These are phyloP conservation scores for Leptinotarsa defecta DNA, from an alignment of 1,140 invertebrate species.

Conservation along the genomic window DNA sequence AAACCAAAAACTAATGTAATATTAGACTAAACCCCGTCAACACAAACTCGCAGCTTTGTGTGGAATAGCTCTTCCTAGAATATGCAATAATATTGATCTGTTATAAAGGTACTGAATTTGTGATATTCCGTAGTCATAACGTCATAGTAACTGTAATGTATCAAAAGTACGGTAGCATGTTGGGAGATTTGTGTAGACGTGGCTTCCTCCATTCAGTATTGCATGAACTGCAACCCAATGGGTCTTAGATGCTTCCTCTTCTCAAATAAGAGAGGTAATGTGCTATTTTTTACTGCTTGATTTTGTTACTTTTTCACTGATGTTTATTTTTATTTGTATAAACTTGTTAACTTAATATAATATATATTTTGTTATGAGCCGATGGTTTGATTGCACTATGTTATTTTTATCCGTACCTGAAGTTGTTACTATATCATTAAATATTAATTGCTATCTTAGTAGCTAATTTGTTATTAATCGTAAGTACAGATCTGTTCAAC, in stretches of 20 bases:
- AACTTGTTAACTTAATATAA: constrained; percentile 54
- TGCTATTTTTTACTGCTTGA: constrained; percentile 49
- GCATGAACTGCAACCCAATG: constrained; percentile 43
- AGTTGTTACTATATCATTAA: constrained; percentile 36
- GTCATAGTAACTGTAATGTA: constrained; percentile 12
- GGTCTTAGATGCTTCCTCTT: constrained; percentile 52
- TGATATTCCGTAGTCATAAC: constrained; percentile 37
- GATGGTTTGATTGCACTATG: constrained; percentile 47
- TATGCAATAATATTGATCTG: constrained; percentile 43
- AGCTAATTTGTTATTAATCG: constrained; percentile 42
- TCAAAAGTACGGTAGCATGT: constrained; percentile 7
- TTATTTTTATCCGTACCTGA: constrained; percentile 50
- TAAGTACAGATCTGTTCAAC: constrained; percentile 41
- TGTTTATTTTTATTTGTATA: constrained; percentile 54
- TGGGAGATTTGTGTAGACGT: constrained; percentile 32
- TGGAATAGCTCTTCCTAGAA: constrained; percentile 31
- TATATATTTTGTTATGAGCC: constrained; percentile 55
- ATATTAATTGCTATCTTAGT: constrained; percentile 31
- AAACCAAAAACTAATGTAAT: constrained; percentile 30
- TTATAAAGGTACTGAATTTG: constrained; percentile 39
- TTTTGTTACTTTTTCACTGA: constrained; percentile 52
- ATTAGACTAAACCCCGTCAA: constrained; percentile 17
- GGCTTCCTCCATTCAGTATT: constrained; percentile 47
- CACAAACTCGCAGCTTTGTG: constrained; percentile 16
- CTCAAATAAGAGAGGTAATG: constrained; percentile 40